Percentiles rank a stretch among this genome's conserved stretches.
phyloP scores from a whole-genome alignment of 2,888 invertebrate species.

The Ornithoptera alexandrae region DNA sequence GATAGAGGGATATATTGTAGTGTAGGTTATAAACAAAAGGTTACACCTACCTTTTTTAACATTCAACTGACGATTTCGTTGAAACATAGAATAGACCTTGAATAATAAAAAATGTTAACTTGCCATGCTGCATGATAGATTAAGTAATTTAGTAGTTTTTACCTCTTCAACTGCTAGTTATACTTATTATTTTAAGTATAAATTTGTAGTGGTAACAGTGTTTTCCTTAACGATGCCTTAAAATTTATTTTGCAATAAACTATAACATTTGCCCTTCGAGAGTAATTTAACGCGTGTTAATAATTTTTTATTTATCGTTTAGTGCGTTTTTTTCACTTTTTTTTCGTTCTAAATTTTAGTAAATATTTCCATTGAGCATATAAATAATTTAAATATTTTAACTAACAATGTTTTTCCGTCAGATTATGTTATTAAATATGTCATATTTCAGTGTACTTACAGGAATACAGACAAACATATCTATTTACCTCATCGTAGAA shows the following conservation, averaged over 20 bases:
- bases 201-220: too few species aligned
- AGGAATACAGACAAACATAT: not conserved
- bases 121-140: not conserved
- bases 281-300: too few species aligned
- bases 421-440: not conserved
- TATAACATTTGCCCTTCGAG: too few species aligned
- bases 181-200: not conserved
- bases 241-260: too few species aligned
- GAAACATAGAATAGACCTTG: not conserved
- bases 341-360: too few species aligned
- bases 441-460: not conserved
- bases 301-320: too few species aligned
- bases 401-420: not conserved
- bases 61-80: not conserved
- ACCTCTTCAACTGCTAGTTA: not conserved
- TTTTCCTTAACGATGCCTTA: too few species aligned
- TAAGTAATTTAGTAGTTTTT: not conserved
- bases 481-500: conserved; percentile 71
- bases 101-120: not conserved
- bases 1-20: too few species aligned
- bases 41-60: not conserved
- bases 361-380: too few species aligned
- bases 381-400: too few species aligned
- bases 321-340: too few species aligned
- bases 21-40: too few species aligned